Evolutionary conservation across 2,888 invertebrate genomes (phyloP).

Genomic region (Helleia helle): DNA sequence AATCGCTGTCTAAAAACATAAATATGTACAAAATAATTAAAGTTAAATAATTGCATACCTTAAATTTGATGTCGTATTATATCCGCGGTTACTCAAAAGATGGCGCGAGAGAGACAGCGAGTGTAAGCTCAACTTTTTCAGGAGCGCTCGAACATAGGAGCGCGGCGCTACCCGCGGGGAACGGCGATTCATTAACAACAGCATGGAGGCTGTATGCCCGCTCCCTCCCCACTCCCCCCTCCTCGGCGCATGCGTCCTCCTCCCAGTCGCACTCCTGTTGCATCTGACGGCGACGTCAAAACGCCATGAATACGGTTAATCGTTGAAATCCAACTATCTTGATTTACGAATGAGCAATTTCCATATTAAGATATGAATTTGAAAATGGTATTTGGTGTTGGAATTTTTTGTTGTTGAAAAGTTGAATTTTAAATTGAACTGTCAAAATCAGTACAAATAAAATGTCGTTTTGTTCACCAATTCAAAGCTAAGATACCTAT

Average conservation of each 20-base stretch:
- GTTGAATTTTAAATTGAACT: conserved; percentile 4
- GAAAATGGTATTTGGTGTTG: not conserved
- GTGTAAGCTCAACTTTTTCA: conserved; percentile 46
- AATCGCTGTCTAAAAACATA: not conserved
- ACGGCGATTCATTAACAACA: conserved; percentile 69
- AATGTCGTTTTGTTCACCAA: no score
- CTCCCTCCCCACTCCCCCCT: conserved; percentile 31
- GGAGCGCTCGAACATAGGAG: conserved; percentile 47
- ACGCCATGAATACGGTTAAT: conserved; percentile 67
- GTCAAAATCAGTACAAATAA: not conserved
- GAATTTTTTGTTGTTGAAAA: not conserved
- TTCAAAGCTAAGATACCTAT: no score
- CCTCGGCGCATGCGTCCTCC: conserved; percentile 45
- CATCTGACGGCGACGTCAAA: conserved; percentile 65
- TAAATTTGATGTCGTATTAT: conserved; percentile 19
- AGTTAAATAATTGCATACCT: conserved; percentile 15
- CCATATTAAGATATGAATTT: conserved; percentile 7
- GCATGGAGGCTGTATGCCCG: conserved; percentile 59
- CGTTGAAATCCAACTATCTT: conserved; percentile 54
- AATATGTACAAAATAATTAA: not conserved
- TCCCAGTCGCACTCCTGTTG: conserved; percentile 66
- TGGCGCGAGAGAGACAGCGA: conserved; percentile 53
- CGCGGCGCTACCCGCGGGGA: conserved; percentile 66
- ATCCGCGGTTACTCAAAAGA: conserved; percentile 35
- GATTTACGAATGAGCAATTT: conserved; percentile 33